Percentiles rank a stretch among this genome's conserved stretches.
phyloP scores from a whole-genome alignment of 1,140 invertebrate species.

The Drosophila jambulina region DNA sequence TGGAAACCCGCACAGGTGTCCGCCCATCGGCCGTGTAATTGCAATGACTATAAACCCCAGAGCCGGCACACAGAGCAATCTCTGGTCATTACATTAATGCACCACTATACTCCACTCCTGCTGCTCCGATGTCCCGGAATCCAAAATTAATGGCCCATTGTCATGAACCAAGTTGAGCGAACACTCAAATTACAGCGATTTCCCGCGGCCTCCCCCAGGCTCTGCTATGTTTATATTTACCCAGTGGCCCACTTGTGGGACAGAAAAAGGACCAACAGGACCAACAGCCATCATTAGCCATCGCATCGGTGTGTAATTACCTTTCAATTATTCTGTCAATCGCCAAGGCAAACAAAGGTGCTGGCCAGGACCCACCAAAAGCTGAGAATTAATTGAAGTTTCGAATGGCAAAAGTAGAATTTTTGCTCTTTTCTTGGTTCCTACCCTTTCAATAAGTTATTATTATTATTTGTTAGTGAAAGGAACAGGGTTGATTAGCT shows the following conservation, averaged over 20 bases:
- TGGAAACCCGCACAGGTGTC: conserved; percentile 23
- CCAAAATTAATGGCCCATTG: conserved; percentile 29
- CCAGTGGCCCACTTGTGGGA: conserved; percentile 3
- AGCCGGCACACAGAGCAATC: conserved; percentile 14
- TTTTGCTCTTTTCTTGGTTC: not conserved
- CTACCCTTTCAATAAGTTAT: not conserved
- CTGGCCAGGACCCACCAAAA: not conserved
- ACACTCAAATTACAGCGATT: conserved; percentile 18
- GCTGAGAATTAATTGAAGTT: not conserved
- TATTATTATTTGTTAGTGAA: not conserved
- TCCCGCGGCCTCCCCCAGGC: not conserved
- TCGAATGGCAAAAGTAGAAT: not conserved
- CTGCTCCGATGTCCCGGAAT: not conserved
- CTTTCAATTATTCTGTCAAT: conserved; percentile 28
- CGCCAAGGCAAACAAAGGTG: not conserved
- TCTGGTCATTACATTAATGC: conserved; percentile 36
- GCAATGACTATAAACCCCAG: conserved; percentile 6
- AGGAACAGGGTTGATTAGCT: not conserved
- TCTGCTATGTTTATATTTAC: conserved; percentile 5
- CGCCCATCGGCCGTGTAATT: not conserved
- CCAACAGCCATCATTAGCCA: conserved; percentile 25
- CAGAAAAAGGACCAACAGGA: not conserved
- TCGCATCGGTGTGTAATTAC: conserved; percentile 20
- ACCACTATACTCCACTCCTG: not conserved
- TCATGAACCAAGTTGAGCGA: conserved; percentile 16